Conservation (phyloP, 2,113 vertebrate genomes). For the Engystomops pustulosus region DNA sequence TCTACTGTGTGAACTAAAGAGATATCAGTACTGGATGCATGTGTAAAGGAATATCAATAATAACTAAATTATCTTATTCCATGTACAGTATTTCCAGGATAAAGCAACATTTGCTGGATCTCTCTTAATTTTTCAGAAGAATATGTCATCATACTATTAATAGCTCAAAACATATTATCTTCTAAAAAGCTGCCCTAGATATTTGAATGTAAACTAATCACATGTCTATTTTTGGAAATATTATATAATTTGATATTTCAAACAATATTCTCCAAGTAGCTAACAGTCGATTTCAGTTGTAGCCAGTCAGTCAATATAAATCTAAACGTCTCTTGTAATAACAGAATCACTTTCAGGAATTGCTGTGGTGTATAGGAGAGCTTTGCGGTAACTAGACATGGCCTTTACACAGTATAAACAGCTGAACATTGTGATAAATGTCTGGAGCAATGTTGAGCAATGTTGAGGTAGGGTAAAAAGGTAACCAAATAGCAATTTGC, state of each 20-base stretch:
- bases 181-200: not conserved
- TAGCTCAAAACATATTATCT: not conserved
- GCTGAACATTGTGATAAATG: no score
- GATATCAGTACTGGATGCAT: not conserved
- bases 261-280: not conserved
- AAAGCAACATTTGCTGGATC: not conserved
- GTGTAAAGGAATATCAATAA: not conserved
- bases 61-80: conserved; percentile 12
- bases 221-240: not conserved
- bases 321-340: not conserved
- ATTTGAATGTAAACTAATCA: not conserved
- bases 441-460: no score
- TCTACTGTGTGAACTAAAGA: not conserved
- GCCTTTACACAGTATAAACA: no score
- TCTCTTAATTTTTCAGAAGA: not conserved
- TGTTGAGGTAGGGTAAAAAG: no score
- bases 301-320: not conserved
- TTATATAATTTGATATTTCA: not conserved
- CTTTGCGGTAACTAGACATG: no score
- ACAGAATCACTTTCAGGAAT: no score
- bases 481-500: no score
- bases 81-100: conserved; percentile 12
- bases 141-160: not conserved
- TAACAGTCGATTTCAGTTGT: not conserved
- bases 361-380: no score